phyloP scores from a whole-genome alignment of 2,888 invertebrate genomes.

The Acanthacorydalis orientalis region DNA sequence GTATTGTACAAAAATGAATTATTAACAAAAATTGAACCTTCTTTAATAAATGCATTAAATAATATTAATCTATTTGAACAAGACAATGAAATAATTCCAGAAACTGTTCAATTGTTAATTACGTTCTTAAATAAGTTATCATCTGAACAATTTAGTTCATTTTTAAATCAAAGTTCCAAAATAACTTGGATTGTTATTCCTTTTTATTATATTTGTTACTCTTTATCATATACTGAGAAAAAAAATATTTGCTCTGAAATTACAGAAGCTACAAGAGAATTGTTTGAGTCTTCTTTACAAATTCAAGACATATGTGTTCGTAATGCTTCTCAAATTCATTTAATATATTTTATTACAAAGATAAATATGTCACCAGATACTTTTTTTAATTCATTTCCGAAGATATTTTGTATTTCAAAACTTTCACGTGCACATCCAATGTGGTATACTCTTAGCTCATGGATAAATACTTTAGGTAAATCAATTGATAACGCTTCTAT shows the following conservation, averaged over 20 bases:
- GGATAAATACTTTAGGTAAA: not conserved
- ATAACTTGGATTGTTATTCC: not conserved
- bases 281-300: not conserved
- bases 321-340: not conserved
- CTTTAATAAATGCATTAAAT: slow-evolving; percentile 7
- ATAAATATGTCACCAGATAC: no score
- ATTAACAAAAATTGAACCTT: not conserved
- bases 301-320: not conserved
- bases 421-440: not conserved
- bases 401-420: no score
- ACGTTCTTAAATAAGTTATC: slow-evolving; percentile 5
- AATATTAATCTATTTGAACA: slow-evolving; percentile 11
- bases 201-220: not conserved
- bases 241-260: not conserved
- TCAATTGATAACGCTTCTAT: no score
- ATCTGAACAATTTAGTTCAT: not conserved
- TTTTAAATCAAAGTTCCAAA: not conserved
- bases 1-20: not conserved
- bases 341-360: not conserved
- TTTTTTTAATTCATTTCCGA: no score
- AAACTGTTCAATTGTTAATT: slow-evolving; percentile 4
- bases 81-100: slow-evolving; percentile 6
- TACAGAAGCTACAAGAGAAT: not conserved
- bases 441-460: not conserved
- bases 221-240: not conserved